These are phyloP conservation scores for Cyaniris semiargus DNA, from an alignment of 2,888 invertebrate species.

Conservation along the genomic window DNA sequence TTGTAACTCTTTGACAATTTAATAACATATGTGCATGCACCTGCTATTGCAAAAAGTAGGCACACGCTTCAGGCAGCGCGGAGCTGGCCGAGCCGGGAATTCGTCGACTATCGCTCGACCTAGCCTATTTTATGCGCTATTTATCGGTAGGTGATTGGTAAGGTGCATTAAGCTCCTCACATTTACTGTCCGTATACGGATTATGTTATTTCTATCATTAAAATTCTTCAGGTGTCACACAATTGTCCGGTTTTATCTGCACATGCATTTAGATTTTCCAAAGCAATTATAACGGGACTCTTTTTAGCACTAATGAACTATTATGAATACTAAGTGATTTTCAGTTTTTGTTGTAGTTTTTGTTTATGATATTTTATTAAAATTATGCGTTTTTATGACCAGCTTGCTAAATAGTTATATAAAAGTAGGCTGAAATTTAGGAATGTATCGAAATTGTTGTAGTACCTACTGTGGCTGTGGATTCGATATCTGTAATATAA, in stretches of 20 bases:
- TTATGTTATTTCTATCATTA: conserved; percentile 39
- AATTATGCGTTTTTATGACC: neutral
- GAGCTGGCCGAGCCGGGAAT: conserved; percentile 73
- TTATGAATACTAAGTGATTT: neutral
- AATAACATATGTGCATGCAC: conserved; percentile 78
- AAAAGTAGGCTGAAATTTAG: neutral
- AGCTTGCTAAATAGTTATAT: neutral
- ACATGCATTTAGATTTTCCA: conserved; percentile 30
- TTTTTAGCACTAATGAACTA: conserved; percentile 9
- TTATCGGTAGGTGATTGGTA: conserved; percentile 79
- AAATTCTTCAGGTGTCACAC: conserved; percentile 41
- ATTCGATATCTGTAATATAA: neutral
- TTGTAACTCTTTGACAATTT: conserved; percentile 73
- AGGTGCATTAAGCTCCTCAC: conserved; percentile 65
- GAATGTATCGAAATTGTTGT: neutral
- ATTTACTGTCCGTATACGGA: conserved; percentile 40
- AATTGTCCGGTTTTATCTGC: conserved; percentile 34
- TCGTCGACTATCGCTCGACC: conserved; percentile 69
- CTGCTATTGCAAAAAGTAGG: conserved; percentile 78
- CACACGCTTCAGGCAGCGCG: conserved; percentile 74
- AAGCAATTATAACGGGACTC: conserved; percentile 16
- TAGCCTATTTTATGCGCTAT: conserved; percentile 74
- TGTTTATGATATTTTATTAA: neutral
- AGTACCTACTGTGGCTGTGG: neutral
- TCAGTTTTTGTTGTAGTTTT: neutral